Conservation (phyloP, 92 coral and sea anemone species). For the Siderastrea siderea region DNA sequence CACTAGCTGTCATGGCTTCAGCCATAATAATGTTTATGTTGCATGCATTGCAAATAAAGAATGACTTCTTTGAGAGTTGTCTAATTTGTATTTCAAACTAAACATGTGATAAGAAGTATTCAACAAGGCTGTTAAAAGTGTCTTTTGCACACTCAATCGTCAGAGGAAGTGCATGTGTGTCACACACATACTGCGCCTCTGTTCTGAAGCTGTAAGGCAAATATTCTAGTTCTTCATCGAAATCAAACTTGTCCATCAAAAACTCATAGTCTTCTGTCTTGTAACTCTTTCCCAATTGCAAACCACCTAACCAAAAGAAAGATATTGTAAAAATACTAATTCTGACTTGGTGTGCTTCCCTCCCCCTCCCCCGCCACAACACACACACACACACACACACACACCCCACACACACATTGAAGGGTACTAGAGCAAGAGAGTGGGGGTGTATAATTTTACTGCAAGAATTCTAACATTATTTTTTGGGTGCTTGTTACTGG, state of each 20-base stretch:
- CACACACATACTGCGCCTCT: slow-evolving; percentile 29
- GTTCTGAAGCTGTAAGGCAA: slow-evolving; percentile 37
- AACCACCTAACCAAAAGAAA: slow-evolving; percentile 41
- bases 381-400: too few relatives aligned
- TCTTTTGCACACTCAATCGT: slow-evolving; percentile 11
- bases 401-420: too few relatives aligned
- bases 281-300: slow-evolving; percentile 33
- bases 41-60: background rate
- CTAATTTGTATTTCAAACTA: background rate
- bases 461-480: too few relatives aligned
- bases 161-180: background rate
- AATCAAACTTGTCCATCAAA: slow-evolving; percentile 41
- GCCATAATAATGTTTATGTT: too few relatives aligned
- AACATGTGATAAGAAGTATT: background rate
- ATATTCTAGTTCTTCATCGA: slow-evolving; percentile 30
- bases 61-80: too few relatives aligned
- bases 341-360: too few relatives aligned
- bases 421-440: too few relatives aligned
- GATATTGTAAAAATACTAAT: too few relatives aligned
- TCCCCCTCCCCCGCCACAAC: too few relatives aligned
- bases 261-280: slow-evolving; percentile 13
- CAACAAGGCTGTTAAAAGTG: slow-evolving; percentile 14
- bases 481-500: too few relatives aligned
- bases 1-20: too few relatives aligned
- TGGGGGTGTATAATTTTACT: too few relatives aligned